Evolutionary conservation across 2,888 invertebrate genomes (phyloP).

Genomic region (Oxyscelio sp.): DNA sequence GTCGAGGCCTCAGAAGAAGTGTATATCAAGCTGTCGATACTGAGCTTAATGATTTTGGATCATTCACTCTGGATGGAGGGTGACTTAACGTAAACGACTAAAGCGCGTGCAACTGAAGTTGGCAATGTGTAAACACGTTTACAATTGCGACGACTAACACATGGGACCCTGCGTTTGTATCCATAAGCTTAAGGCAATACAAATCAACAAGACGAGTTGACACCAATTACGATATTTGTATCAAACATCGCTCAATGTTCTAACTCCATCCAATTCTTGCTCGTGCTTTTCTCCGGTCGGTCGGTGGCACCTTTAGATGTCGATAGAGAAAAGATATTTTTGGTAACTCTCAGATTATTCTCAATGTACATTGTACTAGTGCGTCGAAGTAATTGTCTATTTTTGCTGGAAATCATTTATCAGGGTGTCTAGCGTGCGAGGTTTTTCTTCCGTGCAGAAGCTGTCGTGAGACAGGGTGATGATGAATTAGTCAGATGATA

Average conservation of each 20-base stretch:
- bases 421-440: not conserved
- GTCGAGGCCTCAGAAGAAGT: no score
- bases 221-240: slow-evolving; percentile 29
- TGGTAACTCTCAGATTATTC: slow-evolving; percentile 8
- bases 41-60: not conserved
- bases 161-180: slow-evolving; percentile 34
- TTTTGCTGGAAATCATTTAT: slow-evolving; percentile 35
- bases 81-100: not conserved
- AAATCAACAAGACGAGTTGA: slow-evolving; percentile 16
- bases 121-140: slow-evolving; percentile 3
- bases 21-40: slow-evolving; percentile 2
- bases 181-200: slow-evolving; percentile 28
- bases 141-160: slow-evolving; percentile 13
- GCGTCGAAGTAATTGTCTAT: slow-evolving; percentile 6
- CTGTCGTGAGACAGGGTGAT: not conserved
- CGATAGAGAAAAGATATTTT: slow-evolving; percentile 13
- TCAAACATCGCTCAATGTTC: slow-evolving; percentile 48
- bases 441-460: not conserved
- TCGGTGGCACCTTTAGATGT: slow-evolving; percentile 1
- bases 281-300: slow-evolving; percentile 10
- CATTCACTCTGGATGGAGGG: not conserved
- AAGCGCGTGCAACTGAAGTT: slow-evolving; percentile 1
- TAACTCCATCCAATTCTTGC: slow-evolving; percentile 36
- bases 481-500: not conserved
- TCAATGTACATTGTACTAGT: not conserved